A percentile compares a stretch with the other conserved stretches of the same genome.
Conservation (phyloP, 2,888 invertebrate genomes). For the Netelia melanura region DNA sequence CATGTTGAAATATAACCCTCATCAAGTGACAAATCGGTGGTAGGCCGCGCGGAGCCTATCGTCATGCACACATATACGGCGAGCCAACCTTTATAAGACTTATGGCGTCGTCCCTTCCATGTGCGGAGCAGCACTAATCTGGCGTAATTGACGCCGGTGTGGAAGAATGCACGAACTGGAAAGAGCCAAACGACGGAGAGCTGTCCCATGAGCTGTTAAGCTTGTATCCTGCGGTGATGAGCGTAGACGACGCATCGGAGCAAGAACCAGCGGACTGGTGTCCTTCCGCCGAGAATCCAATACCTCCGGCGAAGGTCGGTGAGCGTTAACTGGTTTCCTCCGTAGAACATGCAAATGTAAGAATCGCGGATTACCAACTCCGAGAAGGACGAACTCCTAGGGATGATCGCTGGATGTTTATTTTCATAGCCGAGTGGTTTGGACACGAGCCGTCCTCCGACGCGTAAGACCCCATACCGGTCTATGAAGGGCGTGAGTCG, state of each 20-base stretch:
- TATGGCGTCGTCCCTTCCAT: constrained; percentile 35
- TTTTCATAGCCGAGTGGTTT: too few relatives aligned
- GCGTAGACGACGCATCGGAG: constrained; percentile 63
- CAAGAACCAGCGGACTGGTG: constrained; percentile 35
- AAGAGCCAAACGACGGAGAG: constrained; percentile 25
- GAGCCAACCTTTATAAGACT: constrained; percentile 52
- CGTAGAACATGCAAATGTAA: too few relatives aligned
- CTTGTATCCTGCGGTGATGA: constrained; percentile 26
- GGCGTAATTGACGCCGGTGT: constrained; percentile 24
- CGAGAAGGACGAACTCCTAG: too few relatives aligned
- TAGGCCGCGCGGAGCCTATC: constrained; percentile 67
- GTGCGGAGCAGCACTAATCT: constrained; percentile 60
- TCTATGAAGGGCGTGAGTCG: too few relatives aligned
- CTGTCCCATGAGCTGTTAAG: constrained; percentile 65
- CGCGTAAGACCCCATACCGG: too few relatives aligned
- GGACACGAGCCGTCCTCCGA: too few relatives aligned
- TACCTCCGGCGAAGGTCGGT: constrained; percentile 35
- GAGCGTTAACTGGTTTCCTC: background rate
- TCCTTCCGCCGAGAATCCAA: constrained; percentile 62
- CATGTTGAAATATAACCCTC: constrained; percentile 56
- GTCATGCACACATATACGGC: too few relatives aligned
- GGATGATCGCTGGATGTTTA: too few relatives aligned
- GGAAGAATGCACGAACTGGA: too few relatives aligned
- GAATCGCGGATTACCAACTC: too few relatives aligned
- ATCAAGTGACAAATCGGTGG: constrained; percentile 64